Conservation (phyloP, 92 coral and sea anemone genomes). For the Zoanthus gigantus region DNA sequence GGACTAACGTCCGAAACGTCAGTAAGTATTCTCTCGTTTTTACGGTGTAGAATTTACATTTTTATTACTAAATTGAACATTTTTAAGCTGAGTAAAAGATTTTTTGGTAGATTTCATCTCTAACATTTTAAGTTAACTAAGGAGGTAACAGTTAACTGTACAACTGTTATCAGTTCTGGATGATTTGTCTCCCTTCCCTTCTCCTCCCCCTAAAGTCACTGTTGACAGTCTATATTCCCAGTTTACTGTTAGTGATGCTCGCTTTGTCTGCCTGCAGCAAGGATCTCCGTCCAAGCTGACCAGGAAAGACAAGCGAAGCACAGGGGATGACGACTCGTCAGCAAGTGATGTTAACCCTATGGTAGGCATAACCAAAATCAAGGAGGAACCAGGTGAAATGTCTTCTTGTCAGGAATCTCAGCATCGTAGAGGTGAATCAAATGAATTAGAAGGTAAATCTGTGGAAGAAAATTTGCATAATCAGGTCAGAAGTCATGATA, state of each 20-base stretch:
- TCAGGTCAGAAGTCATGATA: not conserved
- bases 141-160: not conserved
- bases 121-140: too few relatives aligned
- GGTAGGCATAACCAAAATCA: not conserved
- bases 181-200: slow-evolving; percentile 11
- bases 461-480: not conserved
- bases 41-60: too few relatives aligned
- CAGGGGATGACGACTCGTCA: slow-evolving; percentile 13
- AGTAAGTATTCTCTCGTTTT: too few relatives aligned
- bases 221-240: slow-evolving; percentile 31
- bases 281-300: slow-evolving; percentile 52
- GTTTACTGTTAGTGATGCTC: slow-evolving; percentile 42
- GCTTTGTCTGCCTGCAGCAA: slow-evolving; percentile 57
- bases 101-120: too few relatives aligned
- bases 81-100: too few relatives aligned
- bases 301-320: slow-evolving; percentile 49
- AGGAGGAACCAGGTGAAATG: slow-evolving; percentile 9
- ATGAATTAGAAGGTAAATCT: not conserved
- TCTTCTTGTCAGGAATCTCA: not conserved
- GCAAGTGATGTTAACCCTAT: not conserved
- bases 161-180: slow-evolving; percentile 23
- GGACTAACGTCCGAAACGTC: too few relatives aligned
- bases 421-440: not conserved
- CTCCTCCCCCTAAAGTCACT: slow-evolving; percentile 26
- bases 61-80: too few relatives aligned